Evolutionary conservation across 2,113 vertebrate species (phyloP).

Genomic region (Zapornia atra): DNA sequence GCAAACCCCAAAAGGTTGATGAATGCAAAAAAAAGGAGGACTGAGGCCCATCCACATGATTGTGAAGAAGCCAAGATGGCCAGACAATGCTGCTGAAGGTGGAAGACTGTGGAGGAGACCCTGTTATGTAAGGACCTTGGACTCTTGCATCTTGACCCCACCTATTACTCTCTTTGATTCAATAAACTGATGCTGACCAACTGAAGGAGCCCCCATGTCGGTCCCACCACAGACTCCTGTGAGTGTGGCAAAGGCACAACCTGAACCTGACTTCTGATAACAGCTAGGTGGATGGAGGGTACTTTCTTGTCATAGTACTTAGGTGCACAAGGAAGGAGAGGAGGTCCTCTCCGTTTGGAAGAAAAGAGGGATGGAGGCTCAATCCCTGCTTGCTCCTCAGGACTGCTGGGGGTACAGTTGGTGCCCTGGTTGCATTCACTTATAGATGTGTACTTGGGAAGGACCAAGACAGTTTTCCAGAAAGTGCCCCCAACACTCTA

Average conservation of each 20-base stretch:
- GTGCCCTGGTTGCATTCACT: neutral
- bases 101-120: neutral
- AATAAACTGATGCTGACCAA: neutral
- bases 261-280: neutral
- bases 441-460: neutral
- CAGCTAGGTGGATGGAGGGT: neutral
- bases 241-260: neutral
- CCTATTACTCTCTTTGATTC: neutral
- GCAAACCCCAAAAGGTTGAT: neutral
- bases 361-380: neutral
- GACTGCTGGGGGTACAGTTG: neutral
- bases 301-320: neutral
- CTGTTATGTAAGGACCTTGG: accelerated
- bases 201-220: neutral
- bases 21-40: neutral
- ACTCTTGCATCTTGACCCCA: neutral
- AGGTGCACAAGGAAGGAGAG: neutral
- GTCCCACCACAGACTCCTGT: neutral
- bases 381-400: accelerated
- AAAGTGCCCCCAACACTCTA: neutral
- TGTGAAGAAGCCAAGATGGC: neutral
- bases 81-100: neutral
- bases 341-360: neutral
- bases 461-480: neutral
- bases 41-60: neutral